A percentile compares a stretch with the other conserved stretches of the same genome.
phyloP scores from a whole-genome alignment of 2,797 vertebrate genomes.

The Sebastes itinus region DNA sequence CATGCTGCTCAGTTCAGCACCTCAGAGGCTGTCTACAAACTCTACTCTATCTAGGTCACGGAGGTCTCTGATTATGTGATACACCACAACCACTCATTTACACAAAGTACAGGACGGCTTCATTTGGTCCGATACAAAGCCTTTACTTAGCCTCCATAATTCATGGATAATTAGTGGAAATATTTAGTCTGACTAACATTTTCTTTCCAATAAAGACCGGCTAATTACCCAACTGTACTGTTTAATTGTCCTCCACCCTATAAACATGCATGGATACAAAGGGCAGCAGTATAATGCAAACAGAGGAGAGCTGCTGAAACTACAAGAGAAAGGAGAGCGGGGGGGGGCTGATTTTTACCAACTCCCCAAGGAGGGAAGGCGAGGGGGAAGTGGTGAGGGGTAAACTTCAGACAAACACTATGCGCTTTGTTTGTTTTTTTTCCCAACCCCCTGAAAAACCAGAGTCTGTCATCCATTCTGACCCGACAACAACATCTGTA shows the following conservation, averaged over 20 bases:
- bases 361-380: slow-evolving; percentile 69
- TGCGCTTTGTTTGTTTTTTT: slow-evolving; percentile 81
- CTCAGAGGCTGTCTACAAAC: slow-evolving; percentile 75
- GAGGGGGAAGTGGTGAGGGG: slow-evolving; percentile 74
- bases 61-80: slow-evolving; percentile 75
- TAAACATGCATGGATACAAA: slow-evolving; percentile 66
- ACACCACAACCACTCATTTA: slow-evolving; percentile 62
- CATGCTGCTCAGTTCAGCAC: slow-evolving; percentile 77
- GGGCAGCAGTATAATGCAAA: slow-evolving; percentile 57
- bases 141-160: slow-evolving; percentile 66
- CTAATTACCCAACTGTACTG: slow-evolving; percentile 68
- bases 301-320: slow-evolving; percentile 59
- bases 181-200: slow-evolving; percentile 77
- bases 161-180: slow-evolving; percentile 71
- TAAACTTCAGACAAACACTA: slow-evolving; percentile 82
- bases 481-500: slow-evolving; percentile 82
- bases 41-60: slow-evolving; percentile 71
- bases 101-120: slow-evolving; percentile 71
- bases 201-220: slow-evolving; percentile 63
- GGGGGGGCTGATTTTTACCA: slow-evolving; percentile 48
- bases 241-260: slow-evolving; percentile 68
- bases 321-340: slow-evolving; percentile 24
- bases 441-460: slow-evolving; percentile 73
- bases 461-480: slow-evolving; percentile 76
- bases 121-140: slow-evolving; percentile 47